Conservation (phyloP, 2,797 vertebrate genomes). For the Vespertilio murinus region DNA sequence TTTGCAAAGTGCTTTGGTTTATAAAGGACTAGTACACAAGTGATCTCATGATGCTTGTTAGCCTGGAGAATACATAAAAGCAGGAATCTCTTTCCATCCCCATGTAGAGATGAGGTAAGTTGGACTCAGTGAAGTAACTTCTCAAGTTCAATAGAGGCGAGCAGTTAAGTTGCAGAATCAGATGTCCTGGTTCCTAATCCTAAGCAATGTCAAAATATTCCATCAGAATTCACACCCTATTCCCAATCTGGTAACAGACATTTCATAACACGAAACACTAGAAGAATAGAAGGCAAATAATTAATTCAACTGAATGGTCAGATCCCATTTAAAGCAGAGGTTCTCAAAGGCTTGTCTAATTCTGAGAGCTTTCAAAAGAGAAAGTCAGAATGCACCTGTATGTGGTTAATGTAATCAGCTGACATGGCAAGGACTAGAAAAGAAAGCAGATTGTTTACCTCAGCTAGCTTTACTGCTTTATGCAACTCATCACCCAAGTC, state of each 20-base stretch:
- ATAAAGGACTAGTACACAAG: not conserved
- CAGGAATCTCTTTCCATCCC: not conserved
- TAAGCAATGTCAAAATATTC: conserved; percentile 34
- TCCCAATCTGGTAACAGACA: not conserved
- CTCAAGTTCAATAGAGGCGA: not conserved
- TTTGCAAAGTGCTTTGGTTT: not conserved
- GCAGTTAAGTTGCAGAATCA: not conserved
- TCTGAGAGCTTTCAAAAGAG: conserved; percentile 19
- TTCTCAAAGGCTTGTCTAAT: conserved; percentile 27
- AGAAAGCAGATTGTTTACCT: not conserved
- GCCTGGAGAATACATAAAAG: not conserved
- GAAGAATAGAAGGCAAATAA: not conserved
- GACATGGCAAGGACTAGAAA: not conserved
- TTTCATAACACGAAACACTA: not conserved
- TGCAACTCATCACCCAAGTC: not conserved
- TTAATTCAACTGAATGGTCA: not conserved
- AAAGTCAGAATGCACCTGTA: not conserved
- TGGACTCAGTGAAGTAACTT: not conserved
- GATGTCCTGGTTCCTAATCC: not conserved
- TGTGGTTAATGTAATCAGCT: conserved; percentile 3
- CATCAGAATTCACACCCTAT: not conserved
- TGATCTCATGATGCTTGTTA: not conserved
- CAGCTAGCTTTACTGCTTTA: not conserved
- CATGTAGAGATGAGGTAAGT: not conserved
- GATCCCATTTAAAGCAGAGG: not conserved